These are phyloP conservation scores for Actias luna DNA, from an alignment of 2,888 invertebrate genomes.

Conservation along the genomic window DNA sequence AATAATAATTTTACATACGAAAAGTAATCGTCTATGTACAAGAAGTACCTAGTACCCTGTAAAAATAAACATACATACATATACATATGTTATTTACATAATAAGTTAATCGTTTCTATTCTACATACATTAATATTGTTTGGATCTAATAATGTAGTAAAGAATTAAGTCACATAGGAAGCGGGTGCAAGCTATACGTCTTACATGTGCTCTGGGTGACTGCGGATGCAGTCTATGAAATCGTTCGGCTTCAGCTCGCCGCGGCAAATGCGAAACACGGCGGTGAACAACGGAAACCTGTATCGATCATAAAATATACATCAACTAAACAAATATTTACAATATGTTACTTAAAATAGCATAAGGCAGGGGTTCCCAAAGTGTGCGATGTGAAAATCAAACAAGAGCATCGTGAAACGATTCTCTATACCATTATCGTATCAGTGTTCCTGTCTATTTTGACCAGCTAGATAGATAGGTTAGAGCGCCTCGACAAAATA, in stretches of 20 bases:
- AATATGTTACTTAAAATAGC: no score
- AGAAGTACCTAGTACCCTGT: constrained; percentile 71
- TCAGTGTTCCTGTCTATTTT: no score
- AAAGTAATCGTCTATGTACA: constrained; percentile 46
- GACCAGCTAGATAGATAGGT: no score
- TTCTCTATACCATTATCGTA: no score
- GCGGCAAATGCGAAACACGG: constrained; percentile 96
- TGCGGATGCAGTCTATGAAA: constrained; percentile 95
- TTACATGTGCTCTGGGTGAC: constrained; percentile 99
- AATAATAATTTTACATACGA: constrained; percentile 38
- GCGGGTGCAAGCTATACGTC: constrained; percentile 60
- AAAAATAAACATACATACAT: constrained; percentile 57
- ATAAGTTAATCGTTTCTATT: constrained; percentile 50
- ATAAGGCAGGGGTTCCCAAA: no score
- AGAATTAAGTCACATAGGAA: constrained; percentile 46
- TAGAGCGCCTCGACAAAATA: no score
- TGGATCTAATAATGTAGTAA: constrained; percentile 37
- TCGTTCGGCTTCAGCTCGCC: constrained; percentile 89
- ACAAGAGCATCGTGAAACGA: no score
- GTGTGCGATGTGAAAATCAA: no score
- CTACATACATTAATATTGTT: constrained; percentile 41
- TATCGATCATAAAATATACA: neutral
- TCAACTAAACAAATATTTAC: neutral
- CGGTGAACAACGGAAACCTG: constrained; percentile 98
- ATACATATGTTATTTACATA: constrained; percentile 55